phyloP scores from a whole-genome alignment of 2,888 invertebrate genomes.

The Lysandra coridon region DNA sequence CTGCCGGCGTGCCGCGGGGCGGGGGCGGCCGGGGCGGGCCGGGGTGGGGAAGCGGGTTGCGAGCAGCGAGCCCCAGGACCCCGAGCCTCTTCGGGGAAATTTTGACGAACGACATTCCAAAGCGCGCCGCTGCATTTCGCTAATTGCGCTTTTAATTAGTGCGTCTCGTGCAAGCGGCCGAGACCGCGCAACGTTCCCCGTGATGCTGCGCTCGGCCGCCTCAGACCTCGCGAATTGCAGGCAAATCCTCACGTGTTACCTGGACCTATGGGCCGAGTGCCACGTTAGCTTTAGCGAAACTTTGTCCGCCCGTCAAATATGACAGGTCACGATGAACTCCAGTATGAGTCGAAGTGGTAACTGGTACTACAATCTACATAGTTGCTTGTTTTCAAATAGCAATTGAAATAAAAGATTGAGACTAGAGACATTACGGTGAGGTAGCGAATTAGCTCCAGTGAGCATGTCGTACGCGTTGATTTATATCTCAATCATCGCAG shows the following conservation, averaged over 20 bases:
- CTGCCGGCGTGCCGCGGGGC: conserved; percentile 42
- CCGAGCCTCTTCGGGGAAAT: conserved; percentile 62
- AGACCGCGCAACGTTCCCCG: not conserved
- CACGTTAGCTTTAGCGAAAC: not conserved
- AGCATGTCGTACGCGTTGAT: not conserved
- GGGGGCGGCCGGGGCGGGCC: conserved; percentile 37
- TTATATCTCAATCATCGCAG: conserved; percentile 17
- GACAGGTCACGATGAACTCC: no score
- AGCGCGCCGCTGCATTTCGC: conserved; percentile 59
- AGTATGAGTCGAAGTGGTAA: no score
- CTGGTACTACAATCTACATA: no score
- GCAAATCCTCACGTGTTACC: not conserved
- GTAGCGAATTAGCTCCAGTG: not conserved
- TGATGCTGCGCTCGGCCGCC: conserved; percentile 44
- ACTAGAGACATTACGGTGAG: not conserved
- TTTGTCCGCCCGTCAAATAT: not conserved
- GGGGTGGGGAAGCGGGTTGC: conserved; percentile 32
- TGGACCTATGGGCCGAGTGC: not conserved
- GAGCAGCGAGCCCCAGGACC: conserved; percentile 36
- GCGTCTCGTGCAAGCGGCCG: conserved; percentile 39
- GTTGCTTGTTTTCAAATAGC: not conserved
- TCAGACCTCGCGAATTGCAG: no score
- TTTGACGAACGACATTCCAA: conserved; percentile 71
- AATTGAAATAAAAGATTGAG: conserved; percentile 5
- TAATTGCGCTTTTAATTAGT: conserved; percentile 70